These are phyloP conservation scores for Ferdinandea cuprea DNA, from an alignment of 2,888 invertebrate genomes.

Conservation along the genomic window DNA sequence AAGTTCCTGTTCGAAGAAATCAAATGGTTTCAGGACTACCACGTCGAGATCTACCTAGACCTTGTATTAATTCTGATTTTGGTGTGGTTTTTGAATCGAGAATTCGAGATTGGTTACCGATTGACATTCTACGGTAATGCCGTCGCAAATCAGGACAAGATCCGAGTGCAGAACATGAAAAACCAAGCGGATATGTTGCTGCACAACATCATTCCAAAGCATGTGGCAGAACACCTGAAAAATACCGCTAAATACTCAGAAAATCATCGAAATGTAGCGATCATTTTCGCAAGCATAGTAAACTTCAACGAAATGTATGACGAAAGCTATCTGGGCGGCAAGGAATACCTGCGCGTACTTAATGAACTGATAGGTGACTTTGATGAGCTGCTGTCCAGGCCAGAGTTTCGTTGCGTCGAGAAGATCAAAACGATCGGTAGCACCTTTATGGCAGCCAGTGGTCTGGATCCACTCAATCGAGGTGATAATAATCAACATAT, in stretches of 20 bases:
- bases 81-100: conserved; percentile 96
- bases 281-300: conserved; percentile 97
- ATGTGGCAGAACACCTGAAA: conserved; percentile 96
- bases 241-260: conserved; percentile 97
- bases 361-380: conserved; percentile 98
- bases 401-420: conserved; percentile 93
- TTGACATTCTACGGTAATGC: conserved; percentile 96
- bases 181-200: conserved; percentile 98
- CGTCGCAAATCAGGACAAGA: conserved; percentile 94
- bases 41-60: conserved; percentile 91
- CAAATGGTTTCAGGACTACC: conserved; percentile 83
- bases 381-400: conserved; percentile 93
- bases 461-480: conserved; percentile 92
- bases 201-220: conserved; percentile 98
- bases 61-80: conserved; percentile 91
- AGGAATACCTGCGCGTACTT: conserved; percentile 96
- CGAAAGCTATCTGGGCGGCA: conserved; percentile 96
- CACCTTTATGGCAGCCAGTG: conserved; percentile 99
- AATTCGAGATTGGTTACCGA: conserved; percentile 97
- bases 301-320: conserved; percentile 99
- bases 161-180: conserved; percentile 94
- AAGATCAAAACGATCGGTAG: conserved; percentile 99
- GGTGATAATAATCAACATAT: conserved; percentile 88
- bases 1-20: conserved; percentile 80
- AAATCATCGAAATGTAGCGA: conserved; percentile 95